Percentiles rank a stretch among this genome's conserved stretches.
phyloP scores from a whole-genome alignment of 2,888 invertebrate genomes.

The Zhuqinia jingwanae region DNA sequence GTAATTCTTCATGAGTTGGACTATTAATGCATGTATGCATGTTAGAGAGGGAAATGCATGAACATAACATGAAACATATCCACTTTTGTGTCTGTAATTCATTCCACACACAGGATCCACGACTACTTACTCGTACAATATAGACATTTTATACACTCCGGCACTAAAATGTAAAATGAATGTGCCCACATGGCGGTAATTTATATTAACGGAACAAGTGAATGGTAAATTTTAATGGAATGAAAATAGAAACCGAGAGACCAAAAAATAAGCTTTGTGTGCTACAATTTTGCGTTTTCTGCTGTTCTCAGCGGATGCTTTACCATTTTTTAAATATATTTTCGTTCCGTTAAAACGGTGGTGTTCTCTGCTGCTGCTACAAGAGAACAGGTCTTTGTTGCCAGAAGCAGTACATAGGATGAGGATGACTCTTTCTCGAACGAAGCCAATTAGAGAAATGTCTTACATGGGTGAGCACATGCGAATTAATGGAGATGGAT shows the following conservation, averaged over 20 bases:
- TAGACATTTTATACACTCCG: background rate
- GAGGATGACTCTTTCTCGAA: conserved; percentile 55
- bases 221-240: conserved; percentile 51
- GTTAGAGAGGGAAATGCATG: background rate
- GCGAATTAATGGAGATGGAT: conserved; percentile 72
- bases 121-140: background rate
- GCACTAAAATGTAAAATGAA: conserved; percentile 38
- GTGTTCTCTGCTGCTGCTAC: conserved; percentile 11
- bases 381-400: background rate
- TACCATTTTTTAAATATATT: too few relatives aligned
- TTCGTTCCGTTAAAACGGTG: background rate
- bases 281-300: conserved; percentile 25
- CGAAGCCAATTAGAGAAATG: conserved; percentile 71
- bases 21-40: too few relatives aligned
- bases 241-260: conserved; percentile 32
- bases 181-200: conserved; percentile 39
- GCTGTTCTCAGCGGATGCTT: conserved; percentile 19
- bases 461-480: conserved; percentile 71
- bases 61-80: background rate
- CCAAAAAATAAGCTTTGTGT: conserved; percentile 46
- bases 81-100: background rate
- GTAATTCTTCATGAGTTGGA: too few relatives aligned
- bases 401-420: too few relatives aligned
- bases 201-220: conserved; percentile 27
- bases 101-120: background rate